Evolutionary conservation across 2,888 invertebrate species (phyloP), one percentile per base, ranked within the genome.

Genomic region (Eretmocerus hayati): DNA sequence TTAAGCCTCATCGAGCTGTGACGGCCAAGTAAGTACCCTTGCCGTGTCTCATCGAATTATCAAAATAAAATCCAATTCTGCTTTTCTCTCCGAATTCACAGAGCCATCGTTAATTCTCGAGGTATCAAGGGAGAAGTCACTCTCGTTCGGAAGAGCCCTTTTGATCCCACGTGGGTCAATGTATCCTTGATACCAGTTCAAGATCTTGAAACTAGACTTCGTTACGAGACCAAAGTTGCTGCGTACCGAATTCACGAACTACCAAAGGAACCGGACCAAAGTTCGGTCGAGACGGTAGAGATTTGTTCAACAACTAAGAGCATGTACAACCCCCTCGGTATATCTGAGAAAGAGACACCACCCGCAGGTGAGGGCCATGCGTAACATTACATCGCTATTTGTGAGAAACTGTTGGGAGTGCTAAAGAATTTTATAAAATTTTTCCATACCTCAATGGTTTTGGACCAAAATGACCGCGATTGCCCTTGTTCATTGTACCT

Each of bases 111-210:
- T 21, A 84, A 86, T 69, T 79, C 83, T 47, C 82, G 84, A 35
- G 92, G 92, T 4, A 83, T 93, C 19, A 82, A 81, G 62, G 93
- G 93, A 0, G 81, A 83, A 43, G 76, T 94, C 2, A 81, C 80
- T 9, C 79, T 94, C 52, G 78, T 76, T 1, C 93, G 93, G 70
- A 80, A 84, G 26, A 88, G 89, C 0, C 85, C 84, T 20, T 90
- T 87, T 66, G 87, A 91, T 69, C 87, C 90, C 0, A 90, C 90
- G 0, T 86, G 85, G 75, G 74, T 85, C 0, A 83, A 82, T 63
- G 83, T 91, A 60, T 81, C 84, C 32, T 67, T 87, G 22, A 76
- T 77, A 0, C 78, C 87, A 1, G 74, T 85, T 0, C 78, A 80
- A 39, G 79, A 84, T 58, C 74, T 84, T 47, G 83, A 84, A 69